Evolutionary conservation across 2,888 invertebrate genomes (phyloP).

Genomic region (Lymantria dispar): DNA sequence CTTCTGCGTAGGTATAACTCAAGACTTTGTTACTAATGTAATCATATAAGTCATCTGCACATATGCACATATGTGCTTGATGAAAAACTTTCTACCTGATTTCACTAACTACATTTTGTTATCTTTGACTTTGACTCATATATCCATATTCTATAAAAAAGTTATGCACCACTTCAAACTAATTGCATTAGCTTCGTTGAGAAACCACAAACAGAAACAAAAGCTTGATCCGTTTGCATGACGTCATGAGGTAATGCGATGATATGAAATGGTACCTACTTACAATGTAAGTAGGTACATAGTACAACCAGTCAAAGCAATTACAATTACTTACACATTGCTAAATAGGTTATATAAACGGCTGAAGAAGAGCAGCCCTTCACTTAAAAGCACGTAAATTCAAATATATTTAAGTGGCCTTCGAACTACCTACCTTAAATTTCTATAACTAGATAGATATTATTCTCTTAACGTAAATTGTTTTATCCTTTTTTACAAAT

Average conservation of each 20-base stretch:
- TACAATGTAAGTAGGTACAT: slow-evolving; percentile 2
- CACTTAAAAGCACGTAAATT: background rate
- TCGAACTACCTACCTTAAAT: background rate
- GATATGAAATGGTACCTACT: slow-evolving; percentile 7
- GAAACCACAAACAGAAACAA: slow-evolving; percentile 21
- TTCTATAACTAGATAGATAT: background rate
- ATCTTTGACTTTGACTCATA: no score
- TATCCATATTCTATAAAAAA: no score
- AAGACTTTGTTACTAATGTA: background rate
- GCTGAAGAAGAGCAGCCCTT: background rate
- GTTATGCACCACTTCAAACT: background rate
- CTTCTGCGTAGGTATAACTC: slow-evolving; percentile 14
- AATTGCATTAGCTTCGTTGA: slow-evolving; percentile 12
- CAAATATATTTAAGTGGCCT: background rate
- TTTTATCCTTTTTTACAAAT: background rate
- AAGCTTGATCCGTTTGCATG: slow-evolving; percentile 20
- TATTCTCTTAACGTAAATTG: background rate
- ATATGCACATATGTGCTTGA: background rate
- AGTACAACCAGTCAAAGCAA: slow-evolving; percentile 1
- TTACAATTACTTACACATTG: slow-evolving; percentile 1
- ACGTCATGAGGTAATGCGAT: slow-evolving; percentile 28
- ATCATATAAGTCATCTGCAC: background rate
- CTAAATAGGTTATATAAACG: slow-evolving; percentile 1
- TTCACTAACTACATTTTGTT: no score
- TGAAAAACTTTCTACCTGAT: background rate